A percentile compares a stretch with the other conserved stretches of the same genome.
Evolutionary conservation across 2,113 vertebrate genomes (phyloP).

Genomic region (Cephalopterus ornatus): DNA sequence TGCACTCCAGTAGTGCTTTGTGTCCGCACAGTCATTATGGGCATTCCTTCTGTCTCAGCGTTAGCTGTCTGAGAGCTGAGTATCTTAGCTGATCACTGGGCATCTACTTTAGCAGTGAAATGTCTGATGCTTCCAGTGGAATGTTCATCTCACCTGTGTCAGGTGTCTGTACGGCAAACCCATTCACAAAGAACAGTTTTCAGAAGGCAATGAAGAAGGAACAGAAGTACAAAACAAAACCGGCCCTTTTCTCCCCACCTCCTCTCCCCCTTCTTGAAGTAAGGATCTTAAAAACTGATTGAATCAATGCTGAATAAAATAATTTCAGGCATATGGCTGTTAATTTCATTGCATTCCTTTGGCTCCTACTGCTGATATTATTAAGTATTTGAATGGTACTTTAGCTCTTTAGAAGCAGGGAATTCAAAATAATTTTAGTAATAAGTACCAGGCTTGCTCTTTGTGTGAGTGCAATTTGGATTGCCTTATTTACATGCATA

Average conservation of each 20-base stretch:
- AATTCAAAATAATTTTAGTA: neutral
- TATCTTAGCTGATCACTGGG: neutral
- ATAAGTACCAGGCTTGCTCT: neutral
- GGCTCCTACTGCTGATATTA: neutral
- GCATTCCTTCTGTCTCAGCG: accelerated
- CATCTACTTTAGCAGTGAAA: neutral
- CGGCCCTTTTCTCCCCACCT: neutral
- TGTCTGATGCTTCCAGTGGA: neutral
- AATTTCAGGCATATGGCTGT: neutral
- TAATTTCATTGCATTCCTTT: neutral
- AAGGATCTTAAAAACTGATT: neutral
- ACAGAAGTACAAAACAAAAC: neutral
- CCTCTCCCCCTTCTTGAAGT: neutral
- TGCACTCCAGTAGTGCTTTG: neutral
- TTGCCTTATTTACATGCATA: neutral
- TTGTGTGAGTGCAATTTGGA: neutral
- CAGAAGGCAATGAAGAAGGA: neutral
- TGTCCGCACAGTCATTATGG: accelerated
- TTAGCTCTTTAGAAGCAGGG: neutral
- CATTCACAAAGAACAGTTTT: neutral
- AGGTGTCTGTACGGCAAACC: neutral
- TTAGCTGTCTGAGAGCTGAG: neutral
- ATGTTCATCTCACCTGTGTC: neutral
- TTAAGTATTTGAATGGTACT: neutral
- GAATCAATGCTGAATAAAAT: neutral